Evolutionary conservation across 1,140 invertebrate species (phyloP), one percentile per base, ranked within the genome.

Genomic region (Drosophila triauraria): DNA sequence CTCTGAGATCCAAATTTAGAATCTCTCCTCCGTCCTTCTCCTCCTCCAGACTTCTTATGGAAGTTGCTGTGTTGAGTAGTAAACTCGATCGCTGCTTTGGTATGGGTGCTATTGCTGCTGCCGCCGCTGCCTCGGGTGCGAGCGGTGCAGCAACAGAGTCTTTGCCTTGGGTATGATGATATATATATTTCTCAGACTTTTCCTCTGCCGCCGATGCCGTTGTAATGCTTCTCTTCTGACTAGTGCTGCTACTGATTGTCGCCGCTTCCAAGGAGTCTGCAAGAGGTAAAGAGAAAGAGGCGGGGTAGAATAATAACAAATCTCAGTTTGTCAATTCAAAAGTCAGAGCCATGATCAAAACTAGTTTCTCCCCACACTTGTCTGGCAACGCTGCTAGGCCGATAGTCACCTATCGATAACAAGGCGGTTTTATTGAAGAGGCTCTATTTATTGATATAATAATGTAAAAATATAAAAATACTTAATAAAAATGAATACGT

Each of bases 1-100:
- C 65, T 87, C 64, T 74, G 54, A 71, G 42, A 69, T 81, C 75
- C 63, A 82, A 64, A 85, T 85, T 84, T 79, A 82, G 81, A 90
- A 86, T 76, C 70, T 82, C 51, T 38, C 20, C 51, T n/a, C 13
- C 40, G 32, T 54, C 80, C 53, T 35, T 46, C 78, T 82, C 80
- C 43, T 79, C 61, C 61, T 76, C 46, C 50, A 68, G 62, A 80
- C 86, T 90, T 91, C 85, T 76, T 79, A 71, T 63, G 50, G 65
- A 56, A 56, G 53, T 56, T 23, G 32, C 64, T 67, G 71, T 78
- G 54, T 76, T 91, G 64, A 85, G 88, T 68, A 91, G 85, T 72
- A 91, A 91, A 75, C 82, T 82, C 82, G 90, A 91, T 91, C 90
- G 85, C 75, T 91, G 90, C 85, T 91, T 91, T 91, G 90, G 90